Evolutionary conservation across 2,888 invertebrate species (phyloP).

Genomic region (Rotaria macrura): DNA sequence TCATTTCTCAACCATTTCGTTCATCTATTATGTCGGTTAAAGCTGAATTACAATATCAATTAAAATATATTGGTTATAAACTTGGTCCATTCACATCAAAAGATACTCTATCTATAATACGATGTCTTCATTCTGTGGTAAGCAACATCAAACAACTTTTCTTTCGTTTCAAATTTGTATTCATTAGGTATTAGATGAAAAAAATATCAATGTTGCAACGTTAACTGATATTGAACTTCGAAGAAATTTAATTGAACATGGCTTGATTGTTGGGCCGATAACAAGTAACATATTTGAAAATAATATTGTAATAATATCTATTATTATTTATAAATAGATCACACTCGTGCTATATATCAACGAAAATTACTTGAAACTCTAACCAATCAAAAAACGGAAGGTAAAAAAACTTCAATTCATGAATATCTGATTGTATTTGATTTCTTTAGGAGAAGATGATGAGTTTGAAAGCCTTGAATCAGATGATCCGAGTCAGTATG

Average conservation of each 20-base stretch:
- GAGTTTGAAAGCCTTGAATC: not conserved
- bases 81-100: constrained; percentile 8
- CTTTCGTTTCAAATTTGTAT: not conserved
- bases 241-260: not conserved
- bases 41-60: not conserved
- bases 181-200: not conserved
- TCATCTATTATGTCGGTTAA: not conserved
- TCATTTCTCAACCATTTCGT: too few relatives aligned
- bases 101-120: not conserved
- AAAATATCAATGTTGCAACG: not conserved
- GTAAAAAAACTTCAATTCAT: not conserved
- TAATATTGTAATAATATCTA: not conserved
- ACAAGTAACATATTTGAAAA: not conserved
- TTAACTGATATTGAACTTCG: not conserved
- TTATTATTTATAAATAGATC: not conserved
- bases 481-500: not conserved
- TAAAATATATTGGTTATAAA: not conserved
- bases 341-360: constrained; percentile 3
- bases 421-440: not conserved
- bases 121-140: not conserved
- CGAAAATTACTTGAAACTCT: not conserved
- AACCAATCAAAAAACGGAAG: not conserved
- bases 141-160: too few relatives aligned
- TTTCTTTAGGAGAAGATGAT: not conserved
- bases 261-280: not conserved